A percentile compares a stretch with the other conserved stretches of the same genome.
phyloP scores from a whole-genome alignment of 2,113 vertebrate species.

The Tricholaema leucomelas region DNA sequence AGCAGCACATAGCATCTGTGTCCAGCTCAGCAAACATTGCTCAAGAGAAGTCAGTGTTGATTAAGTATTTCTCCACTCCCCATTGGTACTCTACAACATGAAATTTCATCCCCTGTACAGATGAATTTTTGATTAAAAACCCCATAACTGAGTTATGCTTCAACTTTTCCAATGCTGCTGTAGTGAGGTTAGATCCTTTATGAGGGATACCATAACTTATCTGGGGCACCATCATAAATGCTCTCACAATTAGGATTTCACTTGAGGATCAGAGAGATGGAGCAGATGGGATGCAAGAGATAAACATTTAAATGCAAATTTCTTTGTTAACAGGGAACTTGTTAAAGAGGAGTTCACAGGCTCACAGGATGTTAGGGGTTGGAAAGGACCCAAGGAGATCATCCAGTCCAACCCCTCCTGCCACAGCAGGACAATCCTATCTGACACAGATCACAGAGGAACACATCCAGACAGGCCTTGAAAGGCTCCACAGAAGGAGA shows the following conservation, averaged over 20 bases:
- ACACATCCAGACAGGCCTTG: no score
- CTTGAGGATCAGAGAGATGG: slow-evolving; percentile 18
- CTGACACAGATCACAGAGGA: no score
- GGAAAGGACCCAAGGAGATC: no score
- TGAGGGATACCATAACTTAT: neutral
- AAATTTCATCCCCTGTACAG: neutral
- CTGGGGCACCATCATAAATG: neutral
- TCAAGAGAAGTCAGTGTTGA: neutral
- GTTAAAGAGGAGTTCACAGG: slow-evolving; percentile 19
- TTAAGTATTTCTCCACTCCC: neutral
- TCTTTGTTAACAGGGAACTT: slow-evolving; percentile 20
- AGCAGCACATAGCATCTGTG: neutral
- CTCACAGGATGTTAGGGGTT: no score
- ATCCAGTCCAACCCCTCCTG: no score
- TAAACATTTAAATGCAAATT: slow-evolving; percentile 45
- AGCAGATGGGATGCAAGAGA: slow-evolving; percentile 25
- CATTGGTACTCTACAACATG: neutral
- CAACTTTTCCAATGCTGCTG: neutral
- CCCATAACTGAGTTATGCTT: neutral
- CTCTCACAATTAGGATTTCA: slow-evolving; percentile 21
- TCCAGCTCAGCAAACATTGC: neutral
- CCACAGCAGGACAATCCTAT: no score
- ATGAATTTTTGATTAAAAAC: neutral
- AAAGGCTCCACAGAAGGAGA: no score
- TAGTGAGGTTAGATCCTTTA: neutral